These are phyloP conservation scores for Dryobates pubescens DNA, from an alignment of 2,797 vertebrate genomes.

Conservation along the genomic window DNA sequence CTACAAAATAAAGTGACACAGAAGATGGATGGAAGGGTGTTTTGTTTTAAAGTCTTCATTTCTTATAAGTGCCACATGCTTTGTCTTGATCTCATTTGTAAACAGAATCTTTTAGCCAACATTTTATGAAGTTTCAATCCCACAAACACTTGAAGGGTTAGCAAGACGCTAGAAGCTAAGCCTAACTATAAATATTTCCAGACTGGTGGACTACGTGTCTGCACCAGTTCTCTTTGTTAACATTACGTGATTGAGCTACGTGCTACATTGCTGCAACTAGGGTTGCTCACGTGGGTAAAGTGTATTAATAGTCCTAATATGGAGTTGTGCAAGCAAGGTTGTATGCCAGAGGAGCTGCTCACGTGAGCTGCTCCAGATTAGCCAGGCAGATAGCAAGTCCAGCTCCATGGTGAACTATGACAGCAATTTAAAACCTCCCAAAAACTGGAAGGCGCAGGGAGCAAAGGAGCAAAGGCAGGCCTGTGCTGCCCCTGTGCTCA, in stretches of 20 bases:
- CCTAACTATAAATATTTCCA: conserved; percentile 34
- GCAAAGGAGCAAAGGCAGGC: background rate
- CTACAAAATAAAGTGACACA: background rate
- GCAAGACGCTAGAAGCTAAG: conserved; percentile 18
- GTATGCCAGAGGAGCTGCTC: background rate
- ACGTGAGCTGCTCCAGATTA: background rate
- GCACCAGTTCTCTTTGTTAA: background rate
- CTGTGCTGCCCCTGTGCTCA: accelerated
- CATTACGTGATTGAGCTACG: background rate
- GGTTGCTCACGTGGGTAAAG: background rate
- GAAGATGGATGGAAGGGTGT: background rate
- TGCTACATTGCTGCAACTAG: background rate
- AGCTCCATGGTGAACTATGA: background rate
- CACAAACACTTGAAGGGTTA: background rate
- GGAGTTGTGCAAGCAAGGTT: background rate
- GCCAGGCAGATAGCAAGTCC: background rate
- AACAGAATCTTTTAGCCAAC: conserved; percentile 37
- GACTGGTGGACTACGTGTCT: background rate
- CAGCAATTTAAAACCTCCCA: background rate
- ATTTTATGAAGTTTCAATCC: background rate
- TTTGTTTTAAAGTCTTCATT: background rate
- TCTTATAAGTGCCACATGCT: background rate
- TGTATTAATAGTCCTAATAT: background rate
- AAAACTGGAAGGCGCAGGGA: background rate
- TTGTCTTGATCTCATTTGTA: conserved; percentile 3